Base-by-base conservation (phyloP, 2,888 invertebrate genomes). In the Noctua pronuba region DNA sequence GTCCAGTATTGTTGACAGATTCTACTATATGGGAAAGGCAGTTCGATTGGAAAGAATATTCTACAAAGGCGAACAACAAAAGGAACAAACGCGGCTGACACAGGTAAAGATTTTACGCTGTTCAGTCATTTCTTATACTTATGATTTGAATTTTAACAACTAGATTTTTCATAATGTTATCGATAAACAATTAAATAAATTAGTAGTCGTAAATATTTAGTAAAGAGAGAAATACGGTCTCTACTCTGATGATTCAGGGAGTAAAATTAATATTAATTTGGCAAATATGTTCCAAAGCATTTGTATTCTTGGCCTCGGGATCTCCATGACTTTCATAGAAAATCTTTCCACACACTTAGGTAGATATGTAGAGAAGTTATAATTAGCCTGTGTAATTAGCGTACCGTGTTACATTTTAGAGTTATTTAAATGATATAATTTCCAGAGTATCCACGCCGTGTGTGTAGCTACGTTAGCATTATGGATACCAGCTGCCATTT, bases 401-500 rank as follows among this genome's bases (percentile, higher is more conserved):
- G 28, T 58, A 58, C 6, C 31, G n/a, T 21, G 31, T 7, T 16
- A n/a, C 35, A 49, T 16, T 49, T 21, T 28, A 28, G 21, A 4
- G 18, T 65, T 2, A 24, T 62, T 5, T 35, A 18, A 55, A 46
- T 67, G 13, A 28, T 41, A 24, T 55, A 3, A 62, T 73, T 86
- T 86, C 21, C 88, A 97, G 97, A 96, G 96, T 87, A 87, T 96
- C 4, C 94, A 96, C 79, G 92, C 93, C 24, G 86, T 96, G 60
- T 93, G 94, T 67, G 92, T 96, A 13, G 90, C 94, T 58, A 96
- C 97, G 38, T 89, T 97, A 84, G 93, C 96, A 62, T 88, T 97
- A 55, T 97, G 97, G 97, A 92, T 96, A 35, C 97, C 97, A 5
- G 94, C 96, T n/a, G 96, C 93, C 1, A 90, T 97, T 62, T 88